Percentiles rank a stretch among this genome's conserved stretches.
Conservation (phyloP, 2,888 invertebrate genomes). For the Ceratothoa steindachneri region DNA sequence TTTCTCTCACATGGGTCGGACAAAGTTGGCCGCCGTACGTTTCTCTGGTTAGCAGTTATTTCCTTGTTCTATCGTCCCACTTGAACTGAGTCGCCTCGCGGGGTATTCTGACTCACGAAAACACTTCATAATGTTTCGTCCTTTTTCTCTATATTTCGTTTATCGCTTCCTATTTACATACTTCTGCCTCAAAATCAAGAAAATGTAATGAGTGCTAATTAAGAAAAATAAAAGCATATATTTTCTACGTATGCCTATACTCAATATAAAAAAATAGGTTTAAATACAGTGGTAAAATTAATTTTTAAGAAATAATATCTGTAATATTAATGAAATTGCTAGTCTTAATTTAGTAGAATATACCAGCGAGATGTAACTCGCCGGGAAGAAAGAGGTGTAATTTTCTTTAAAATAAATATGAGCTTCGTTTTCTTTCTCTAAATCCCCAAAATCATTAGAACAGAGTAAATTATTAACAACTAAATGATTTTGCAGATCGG, state of each 20-base stretch:
- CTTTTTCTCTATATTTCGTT: slow-evolving; percentile 1
- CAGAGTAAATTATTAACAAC: background rate
- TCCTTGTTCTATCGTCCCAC: slow-evolving; percentile 48
- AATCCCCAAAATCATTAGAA: background rate
- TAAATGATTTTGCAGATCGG: background rate
- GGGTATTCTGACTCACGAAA: slow-evolving; percentile 48
- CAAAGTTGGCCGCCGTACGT: slow-evolving; percentile 48
- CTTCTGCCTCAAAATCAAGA: slow-evolving; percentile 6
- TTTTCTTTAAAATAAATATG: slow-evolving; percentile 12
- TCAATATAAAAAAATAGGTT: background rate
- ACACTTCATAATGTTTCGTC: slow-evolving; percentile 47
- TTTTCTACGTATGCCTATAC: background rate
- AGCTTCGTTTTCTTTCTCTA: slow-evolving; percentile 4
- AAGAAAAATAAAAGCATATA: slow-evolving; percentile 3
- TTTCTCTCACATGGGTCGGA: slow-evolving; percentile 48
- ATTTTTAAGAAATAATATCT: slow-evolving; percentile 12
- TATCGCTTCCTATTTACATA: background rate
- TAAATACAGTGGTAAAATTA: background rate
- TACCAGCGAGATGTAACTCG: slow-evolving; percentile 2
- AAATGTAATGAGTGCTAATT: slow-evolving; percentile 5
- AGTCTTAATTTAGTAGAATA: slow-evolving; percentile 13
- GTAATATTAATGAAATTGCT: slow-evolving; percentile 15
- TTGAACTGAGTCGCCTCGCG: slow-evolving; percentile 48
- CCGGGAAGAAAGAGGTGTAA: background rate
- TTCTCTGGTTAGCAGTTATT: slow-evolving; percentile 48